Conservation (phyloP, 2,888 invertebrate genomes). For the Chouioia cunea region DNA sequence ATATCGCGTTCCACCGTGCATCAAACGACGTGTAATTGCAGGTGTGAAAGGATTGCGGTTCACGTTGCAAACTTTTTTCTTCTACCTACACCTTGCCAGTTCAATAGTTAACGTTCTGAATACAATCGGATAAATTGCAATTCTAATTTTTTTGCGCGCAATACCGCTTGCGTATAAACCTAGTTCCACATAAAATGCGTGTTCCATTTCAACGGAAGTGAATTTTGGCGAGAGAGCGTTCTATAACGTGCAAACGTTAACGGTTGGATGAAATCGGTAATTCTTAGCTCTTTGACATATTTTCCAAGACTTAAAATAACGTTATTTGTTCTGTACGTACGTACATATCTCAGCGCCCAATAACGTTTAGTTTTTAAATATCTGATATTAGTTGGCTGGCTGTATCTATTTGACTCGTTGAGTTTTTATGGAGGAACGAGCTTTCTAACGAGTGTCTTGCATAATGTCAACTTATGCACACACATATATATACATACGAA, state of each 20-base stretch:
- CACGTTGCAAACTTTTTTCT: too few relatives aligned
- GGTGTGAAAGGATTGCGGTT: conserved; percentile 9
- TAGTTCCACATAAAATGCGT: too few relatives aligned
- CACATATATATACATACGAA: conserved; percentile 1
- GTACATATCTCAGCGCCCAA: too few relatives aligned
- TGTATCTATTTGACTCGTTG: neutral
- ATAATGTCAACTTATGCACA: conserved; percentile 21
- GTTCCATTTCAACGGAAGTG: too few relatives aligned
- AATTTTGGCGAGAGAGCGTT: too few relatives aligned
- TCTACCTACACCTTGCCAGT: too few relatives aligned
- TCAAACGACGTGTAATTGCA: conserved; percentile 12
- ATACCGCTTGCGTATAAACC: too few relatives aligned
- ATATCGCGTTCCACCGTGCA: conserved; percentile 7
- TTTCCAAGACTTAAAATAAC: neutral
- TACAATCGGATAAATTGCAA: too few relatives aligned
- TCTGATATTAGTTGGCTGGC: neutral
- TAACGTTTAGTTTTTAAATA: neutral
- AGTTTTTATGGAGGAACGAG: conserved; percentile 26
- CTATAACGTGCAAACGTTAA: neutral
- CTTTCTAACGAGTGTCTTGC: conserved; percentile 36
- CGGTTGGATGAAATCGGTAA: conserved; percentile 7
- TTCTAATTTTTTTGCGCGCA: too few relatives aligned
- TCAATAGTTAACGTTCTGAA: too few relatives aligned
- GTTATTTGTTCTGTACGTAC: neutral
- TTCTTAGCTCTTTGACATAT: conserved; percentile 1